Evolutionary conservation across 2,888 invertebrate species (phyloP).

Genomic region (Nomada lathburiana): DNA sequence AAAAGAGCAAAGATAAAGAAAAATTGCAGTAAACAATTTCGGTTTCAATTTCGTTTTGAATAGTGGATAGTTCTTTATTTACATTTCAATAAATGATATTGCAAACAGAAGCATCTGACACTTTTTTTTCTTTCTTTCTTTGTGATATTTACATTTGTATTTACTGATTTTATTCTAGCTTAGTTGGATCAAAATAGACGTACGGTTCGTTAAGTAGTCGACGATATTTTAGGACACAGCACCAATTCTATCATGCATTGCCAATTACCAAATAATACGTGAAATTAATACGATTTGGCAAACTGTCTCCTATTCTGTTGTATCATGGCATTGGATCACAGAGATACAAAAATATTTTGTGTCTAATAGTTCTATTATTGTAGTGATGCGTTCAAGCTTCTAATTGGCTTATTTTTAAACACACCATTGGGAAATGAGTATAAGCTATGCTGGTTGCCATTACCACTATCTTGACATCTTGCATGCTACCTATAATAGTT

Average conservation of each 20-base stretch:
- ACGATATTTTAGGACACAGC: background rate
- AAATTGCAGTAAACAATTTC: background rate
- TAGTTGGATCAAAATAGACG: background rate
- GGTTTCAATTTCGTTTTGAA: background rate
- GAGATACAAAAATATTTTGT: background rate
- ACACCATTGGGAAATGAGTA: too few relatives aligned
- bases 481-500: background rate
- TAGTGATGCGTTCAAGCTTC: background rate
- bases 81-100: background rate
- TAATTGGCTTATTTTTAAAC: background rate
- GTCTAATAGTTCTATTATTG: background rate
- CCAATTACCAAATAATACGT: conserved; percentile 10
- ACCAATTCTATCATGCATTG: conserved; percentile 1
- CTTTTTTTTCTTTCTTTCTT: background rate
- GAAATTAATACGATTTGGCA: conserved; percentile 21
- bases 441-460: background rate
- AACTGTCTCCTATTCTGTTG: background rate
- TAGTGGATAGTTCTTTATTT: background rate
- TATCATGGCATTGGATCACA: background rate
- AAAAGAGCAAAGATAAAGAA: background rate
- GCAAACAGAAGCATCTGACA: background rate
- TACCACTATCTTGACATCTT: background rate
- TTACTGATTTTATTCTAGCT: background rate
- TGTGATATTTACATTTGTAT: background rate
- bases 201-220: conserved; percentile 1